Base-by-base conservation (phyloP, 2,113 vertebrate genomes). In the Ophiodon elongatus region DNA sequence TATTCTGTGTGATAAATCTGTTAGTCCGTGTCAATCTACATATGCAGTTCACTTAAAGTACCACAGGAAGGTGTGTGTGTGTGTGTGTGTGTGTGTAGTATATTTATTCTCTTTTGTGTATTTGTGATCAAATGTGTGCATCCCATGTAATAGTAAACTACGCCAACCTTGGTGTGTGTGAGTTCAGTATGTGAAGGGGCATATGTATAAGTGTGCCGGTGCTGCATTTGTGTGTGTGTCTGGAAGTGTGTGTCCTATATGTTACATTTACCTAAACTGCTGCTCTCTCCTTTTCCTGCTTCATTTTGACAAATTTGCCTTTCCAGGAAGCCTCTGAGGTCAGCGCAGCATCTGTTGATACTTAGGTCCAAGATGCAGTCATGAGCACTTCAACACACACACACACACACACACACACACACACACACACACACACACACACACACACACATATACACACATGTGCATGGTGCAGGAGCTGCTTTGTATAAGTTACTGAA, bases 321-420 rank as follows among this genome's bases (percentile, higher is more conserved):
- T 98, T 97, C 95, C 97, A 97, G 97, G 96, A 97, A 97, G 97
- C 94, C 94, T 94, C 95, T 96, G 95, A 96, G 97, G 97, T 98
- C 96, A 97, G 93, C 80, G 82, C 94, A 88, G 96, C 97, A 97
- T 97, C 97, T 97, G 97, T 97, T 97, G 96, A 93, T 97, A 94
- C 96, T 97, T 98, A 97, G 91, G 94, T 94, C 85, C 93, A 93
- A 93, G 94, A 95, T 95, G 79, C 80, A 91, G 81, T 85, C 76
- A 64, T 72, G 69, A 83, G 41, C 80, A 70, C 65, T 59, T 29
- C 25, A 59, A 17, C 19, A 15, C 13, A 13, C 43, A 21, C 52
- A 21, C 60, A 41, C 64, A 25, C 54, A 60, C 84, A 67, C 72
- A 54, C 69, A 67, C 73, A 37, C 62, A 56, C 69, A 60, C 82